A percentile compares a stretch with the other conserved stretches of the same genome.
Conservation (phyloP, 2,797 vertebrate species). For the Allobates femoralis region DNA sequence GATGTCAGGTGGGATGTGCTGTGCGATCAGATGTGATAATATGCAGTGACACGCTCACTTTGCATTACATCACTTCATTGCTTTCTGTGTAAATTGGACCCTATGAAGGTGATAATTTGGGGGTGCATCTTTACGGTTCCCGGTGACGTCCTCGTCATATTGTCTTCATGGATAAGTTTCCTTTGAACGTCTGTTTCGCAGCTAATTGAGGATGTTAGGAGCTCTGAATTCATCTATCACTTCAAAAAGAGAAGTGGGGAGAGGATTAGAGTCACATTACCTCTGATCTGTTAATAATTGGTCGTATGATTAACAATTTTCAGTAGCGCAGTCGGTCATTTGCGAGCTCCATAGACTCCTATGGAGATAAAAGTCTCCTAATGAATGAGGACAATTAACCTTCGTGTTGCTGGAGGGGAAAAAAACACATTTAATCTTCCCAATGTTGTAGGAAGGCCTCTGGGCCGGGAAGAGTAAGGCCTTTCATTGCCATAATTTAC, state of each 20-base stretch:
- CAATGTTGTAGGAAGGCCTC: neutral
- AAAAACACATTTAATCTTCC: slow-evolving; percentile 26
- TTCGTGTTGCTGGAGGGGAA: slow-evolving; percentile 14
- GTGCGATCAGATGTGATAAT: slow-evolving; percentile 2
- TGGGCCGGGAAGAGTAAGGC: slow-evolving; percentile 5
- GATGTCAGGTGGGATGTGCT: neutral
- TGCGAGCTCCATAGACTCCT: slow-evolving; percentile 36
- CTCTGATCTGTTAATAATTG: slow-evolving; percentile 62
- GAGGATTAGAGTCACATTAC: slow-evolving; percentile 56
- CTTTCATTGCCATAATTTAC: slow-evolving; percentile 27
- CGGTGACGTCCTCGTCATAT: neutral
- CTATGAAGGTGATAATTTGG: slow-evolving; percentile 7
- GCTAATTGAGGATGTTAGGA: slow-evolving; percentile 47
- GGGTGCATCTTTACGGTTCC: neutral
- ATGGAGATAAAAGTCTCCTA: slow-evolving; percentile 54
- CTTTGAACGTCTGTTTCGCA: slow-evolving; percentile 21
- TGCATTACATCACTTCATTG: neutral
- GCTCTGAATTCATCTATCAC: slow-evolving; percentile 32
- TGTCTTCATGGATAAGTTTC: slow-evolving; percentile 1
- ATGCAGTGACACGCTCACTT: neutral
- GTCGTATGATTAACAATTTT: slow-evolving; percentile 59
- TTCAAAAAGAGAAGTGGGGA: slow-evolving; percentile 28
- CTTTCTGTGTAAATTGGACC: neutral
- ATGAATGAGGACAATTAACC: slow-evolving; percentile 51
- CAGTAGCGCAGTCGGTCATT: slow-evolving; percentile 53